A percentile compares a stretch with the other conserved stretches of the same genome.
Conservation (phyloP, 2,113 vertebrate genomes). For the Empidonax traillii region DNA sequence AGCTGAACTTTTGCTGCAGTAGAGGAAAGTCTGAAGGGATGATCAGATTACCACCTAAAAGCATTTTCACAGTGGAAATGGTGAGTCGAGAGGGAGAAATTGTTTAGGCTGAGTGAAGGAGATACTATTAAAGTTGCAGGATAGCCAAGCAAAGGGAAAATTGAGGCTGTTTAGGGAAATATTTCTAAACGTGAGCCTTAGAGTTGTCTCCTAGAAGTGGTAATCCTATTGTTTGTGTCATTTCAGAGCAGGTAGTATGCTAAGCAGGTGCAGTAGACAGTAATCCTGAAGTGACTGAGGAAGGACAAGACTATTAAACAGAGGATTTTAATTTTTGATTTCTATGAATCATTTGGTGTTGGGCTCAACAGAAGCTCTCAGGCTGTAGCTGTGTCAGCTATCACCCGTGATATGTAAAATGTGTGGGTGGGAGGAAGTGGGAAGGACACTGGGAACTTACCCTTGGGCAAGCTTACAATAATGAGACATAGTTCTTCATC, state of each 20-base stretch:
- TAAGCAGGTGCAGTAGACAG: background rate
- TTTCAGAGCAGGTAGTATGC: conserved; percentile 9
- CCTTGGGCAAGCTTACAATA: conserved; percentile 35
- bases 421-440: conserved; percentile 25
- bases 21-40: background rate
- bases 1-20: background rate
- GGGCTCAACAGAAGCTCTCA: conserved; percentile 1
- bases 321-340: conserved; percentile 34
- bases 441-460: conserved; percentile 46
- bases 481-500: conserved; percentile 47
- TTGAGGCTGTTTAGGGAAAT: background rate
- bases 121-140: background rate
- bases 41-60: conserved; percentile 25
- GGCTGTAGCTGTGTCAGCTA: conserved; percentile 16
- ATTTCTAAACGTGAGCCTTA: conserved; percentile 16
- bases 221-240: background rate
- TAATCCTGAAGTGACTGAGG: background rate
- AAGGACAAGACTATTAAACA: conserved; percentile 2
- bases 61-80: background rate
- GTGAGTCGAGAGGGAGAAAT: background rate
- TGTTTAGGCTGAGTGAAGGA: conserved; percentile 17
- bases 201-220: background rate
- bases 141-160: conserved; percentile 18
- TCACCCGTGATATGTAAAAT: conserved; percentile 24
- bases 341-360: conserved; percentile 26